Base-by-base conservation (phyloP, 2,888 invertebrate genomes). In the Agonopterix subpropinquella region DNA sequence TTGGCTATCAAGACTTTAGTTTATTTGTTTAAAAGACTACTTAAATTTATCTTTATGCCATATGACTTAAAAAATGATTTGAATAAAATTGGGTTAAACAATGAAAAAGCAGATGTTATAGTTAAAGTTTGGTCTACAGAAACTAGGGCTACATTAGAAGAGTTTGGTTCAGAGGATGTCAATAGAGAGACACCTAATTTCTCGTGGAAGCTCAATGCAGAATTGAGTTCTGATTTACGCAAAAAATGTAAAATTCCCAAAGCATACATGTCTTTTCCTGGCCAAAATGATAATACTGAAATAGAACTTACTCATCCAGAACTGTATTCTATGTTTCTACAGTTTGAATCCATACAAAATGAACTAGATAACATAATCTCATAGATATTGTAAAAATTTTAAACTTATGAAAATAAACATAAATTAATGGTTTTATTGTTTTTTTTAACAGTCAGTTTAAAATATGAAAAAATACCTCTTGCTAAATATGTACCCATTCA, bases 11-110 rank as follows among this genome's bases (percentile, higher is more conserved):
- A 82, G 73, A 78, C 82, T 39, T 59, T 83, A 41, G 61, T 79
- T 28, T 86, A 80, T 58, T 56, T 87, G 48, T 77, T 77, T 42
- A 86, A 79, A 62, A 77, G 73, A 58, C 65, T 81, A 54, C 52
- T 80, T 1, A 88, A 83, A 56, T 87, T 66, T 55, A 80, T 88
- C 47, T 81, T 86, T 54, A 84, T 85, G 83, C 87, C 88, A 11
- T 48, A 56, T n/a, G 61, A 80, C 62, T 67, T 88, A 36, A 85
- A 79, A 62, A 69, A 54, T 54, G 81, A 86, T 64, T 64, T 88
- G 7, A 67, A 64, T 50, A 52, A 52, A 35, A 54, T 82, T 45
- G 87, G 86, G 37, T 59, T 87, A 9, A 69, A 53, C 53, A 67
- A 70, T 64, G 73, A 76, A 41, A 88, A 86, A 62, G 66, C 77